A percentile compares a stretch with the other conserved stretches of the same genome.
These are phyloP conservation scores for Galleria mellonella DNA, from an alignment of 1,140 invertebrate genomes.

Conservation along the genomic window DNA sequence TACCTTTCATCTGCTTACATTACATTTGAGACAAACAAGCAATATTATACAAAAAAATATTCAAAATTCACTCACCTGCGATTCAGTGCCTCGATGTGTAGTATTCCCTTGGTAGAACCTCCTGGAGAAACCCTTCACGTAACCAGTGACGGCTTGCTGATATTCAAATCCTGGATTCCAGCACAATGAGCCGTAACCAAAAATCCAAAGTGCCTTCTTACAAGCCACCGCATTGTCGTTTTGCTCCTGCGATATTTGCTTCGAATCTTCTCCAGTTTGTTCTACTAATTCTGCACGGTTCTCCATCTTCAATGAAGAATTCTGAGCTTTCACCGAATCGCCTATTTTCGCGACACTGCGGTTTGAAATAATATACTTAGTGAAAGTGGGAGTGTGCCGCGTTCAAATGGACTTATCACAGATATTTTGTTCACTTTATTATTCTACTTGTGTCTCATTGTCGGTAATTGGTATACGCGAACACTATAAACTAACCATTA, in stretches of 20 bases:
- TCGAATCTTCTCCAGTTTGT: slow-evolving; percentile 9
- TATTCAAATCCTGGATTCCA: slow-evolving; percentile 91
- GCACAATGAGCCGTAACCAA: slow-evolving; percentile 90
- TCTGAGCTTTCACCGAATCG: slow-evolving; percentile 1
- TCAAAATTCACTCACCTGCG: slow-evolving; percentile 79
- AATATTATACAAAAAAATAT: not conserved
- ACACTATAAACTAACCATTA: slow-evolving; percentile 34
- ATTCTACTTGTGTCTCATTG: slow-evolving; percentile 54
- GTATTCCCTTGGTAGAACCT: slow-evolving; percentile 92
- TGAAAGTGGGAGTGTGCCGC: slow-evolving; percentile 20
- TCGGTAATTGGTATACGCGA: slow-evolving; percentile 35
- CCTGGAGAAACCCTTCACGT: slow-evolving; percentile 83
- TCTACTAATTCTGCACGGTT: slow-evolving; percentile 12
- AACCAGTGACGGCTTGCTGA: slow-evolving; percentile 81
- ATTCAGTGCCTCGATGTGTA: slow-evolving; percentile 84
- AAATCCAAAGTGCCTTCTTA: slow-evolving; percentile 81
- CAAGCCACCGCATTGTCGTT: slow-evolving; percentile 11
- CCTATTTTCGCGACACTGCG: slow-evolving; percentile 12
- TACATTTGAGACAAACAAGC: too few relatives aligned
- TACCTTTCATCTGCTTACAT: too few relatives aligned
- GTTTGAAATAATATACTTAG: slow-evolving; percentile 1
- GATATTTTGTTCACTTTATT: slow-evolving; percentile 29
- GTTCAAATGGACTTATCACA: slow-evolving; percentile 32
- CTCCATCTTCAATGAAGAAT: not conserved
- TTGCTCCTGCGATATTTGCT: slow-evolving; percentile 9